Base-by-base conservation (phyloP, 2,797 vertebrate genomes). In the Sebastolobus alascanus region DNA sequence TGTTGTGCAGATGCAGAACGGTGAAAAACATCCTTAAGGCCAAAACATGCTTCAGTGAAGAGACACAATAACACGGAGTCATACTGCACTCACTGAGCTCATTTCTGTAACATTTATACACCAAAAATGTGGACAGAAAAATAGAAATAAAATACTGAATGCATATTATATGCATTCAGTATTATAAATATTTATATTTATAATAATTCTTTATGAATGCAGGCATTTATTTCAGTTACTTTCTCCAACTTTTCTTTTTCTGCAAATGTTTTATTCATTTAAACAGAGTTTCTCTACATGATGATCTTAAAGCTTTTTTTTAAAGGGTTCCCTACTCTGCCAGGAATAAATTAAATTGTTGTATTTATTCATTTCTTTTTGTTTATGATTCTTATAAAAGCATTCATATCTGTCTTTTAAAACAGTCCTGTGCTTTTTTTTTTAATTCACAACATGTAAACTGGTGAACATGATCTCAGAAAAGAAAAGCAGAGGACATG, bases 21-120 rank as follows among this genome's bases (percentile, higher is more conserved):
- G 20, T 50, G 65, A 68, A 79, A 79, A 84, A 84, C 58, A 77
- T 27, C 67, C 83, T 84, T 1, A 3, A 38, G 80, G 75, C 59
- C 56, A 59, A 69, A 75, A 80, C 69, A 77, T 2, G 63, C 43
- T n/a, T 55, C 58, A 61, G 38, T 14, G 40, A 50, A 9, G 56
- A 59, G 0, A 10, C 71, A 75, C 68, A 69, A 58, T 27, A 22
- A 52, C 58, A 33, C 61, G 0, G 16, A 52, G 68, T 40, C 63
- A 52, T 52, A 37, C 75, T 37, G 67, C 40, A 46, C 35, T 67
- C 66, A 14, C 16, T 29, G 11, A 11, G 59, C 33, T 56, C 7
- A 64, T n/a, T 64, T 38, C 29, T 13, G 59, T 29, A 22, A 27
- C 29, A 35, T 12, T 20, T 11, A 22, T 29, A 9, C 18, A 31